phyloP scores from a whole-genome alignment of 2,797 vertebrate genomes.

The Aselliscus stoliczkanus region DNA sequence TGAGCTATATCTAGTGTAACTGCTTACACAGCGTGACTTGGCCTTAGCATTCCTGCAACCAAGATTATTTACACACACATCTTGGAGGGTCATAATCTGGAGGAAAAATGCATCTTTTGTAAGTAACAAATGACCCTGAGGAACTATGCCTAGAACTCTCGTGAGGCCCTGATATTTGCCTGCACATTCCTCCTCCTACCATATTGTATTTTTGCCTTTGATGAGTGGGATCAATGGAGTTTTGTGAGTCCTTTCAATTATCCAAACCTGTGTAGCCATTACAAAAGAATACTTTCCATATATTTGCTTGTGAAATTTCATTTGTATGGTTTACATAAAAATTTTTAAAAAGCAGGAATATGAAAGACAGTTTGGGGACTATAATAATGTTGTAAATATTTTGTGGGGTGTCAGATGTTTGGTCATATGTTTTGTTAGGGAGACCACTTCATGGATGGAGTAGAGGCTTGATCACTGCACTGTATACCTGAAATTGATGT shows the following conservation, averaged over 20 bases:
- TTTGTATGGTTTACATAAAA: background rate
- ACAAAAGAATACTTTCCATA: background rate
- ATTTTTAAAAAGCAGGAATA: background rate
- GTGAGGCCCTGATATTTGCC: background rate
- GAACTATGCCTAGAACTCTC: background rate
- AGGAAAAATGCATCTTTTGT: background rate
- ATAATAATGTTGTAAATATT: no score
- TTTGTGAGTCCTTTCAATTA: background rate
- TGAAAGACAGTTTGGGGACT: no score
- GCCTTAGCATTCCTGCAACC: background rate
- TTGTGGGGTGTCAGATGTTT: no score
- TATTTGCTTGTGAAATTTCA: background rate
- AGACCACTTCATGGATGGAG: no score
- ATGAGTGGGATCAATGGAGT: background rate
- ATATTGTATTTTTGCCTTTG: background rate
- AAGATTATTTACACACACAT: background rate
- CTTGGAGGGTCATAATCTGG: background rate
- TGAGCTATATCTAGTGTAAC: background rate
- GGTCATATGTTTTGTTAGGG: no score
- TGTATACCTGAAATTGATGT: no score
- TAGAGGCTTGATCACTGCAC: no score
- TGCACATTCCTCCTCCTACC: background rate
- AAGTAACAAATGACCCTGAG: background rate
- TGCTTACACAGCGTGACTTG: background rate
- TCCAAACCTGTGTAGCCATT: background rate